Evolutionary conservation across 53 echinoderm and acorn worm genomes (phyloP).

Genomic region (Paelopatides confundens): DNA sequence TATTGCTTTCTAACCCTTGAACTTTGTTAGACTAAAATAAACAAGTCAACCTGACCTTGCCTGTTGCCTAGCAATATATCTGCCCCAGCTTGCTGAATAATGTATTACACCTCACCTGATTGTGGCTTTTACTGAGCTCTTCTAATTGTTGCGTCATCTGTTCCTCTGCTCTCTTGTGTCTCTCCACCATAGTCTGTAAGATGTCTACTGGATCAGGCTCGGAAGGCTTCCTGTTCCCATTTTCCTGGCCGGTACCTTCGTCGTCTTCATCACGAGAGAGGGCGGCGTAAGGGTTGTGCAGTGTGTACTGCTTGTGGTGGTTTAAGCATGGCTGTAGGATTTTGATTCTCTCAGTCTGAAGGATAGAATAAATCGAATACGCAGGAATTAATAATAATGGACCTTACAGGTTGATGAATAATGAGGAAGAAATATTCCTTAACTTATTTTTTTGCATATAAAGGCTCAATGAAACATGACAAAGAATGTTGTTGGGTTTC

Average conservation of each 20-base stretch:
- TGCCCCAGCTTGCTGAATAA: too few relatives aligned
- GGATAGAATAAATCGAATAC: neutral
- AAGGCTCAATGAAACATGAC: too few relatives aligned
- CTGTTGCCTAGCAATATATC: too few relatives aligned
- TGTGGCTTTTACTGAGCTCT: constrained; percentile 78
- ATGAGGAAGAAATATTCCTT: too few relatives aligned
- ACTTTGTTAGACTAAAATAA: too few relatives aligned
- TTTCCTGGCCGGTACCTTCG: constrained; percentile 64
- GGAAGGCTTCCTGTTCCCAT: constrained; percentile 60
- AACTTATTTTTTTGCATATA: too few relatives aligned
- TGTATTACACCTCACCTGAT: constrained; percentile 69
- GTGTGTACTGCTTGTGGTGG: constrained; percentile 80
- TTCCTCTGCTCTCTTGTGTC: constrained; percentile 87
- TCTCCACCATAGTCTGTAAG: constrained; percentile 81
- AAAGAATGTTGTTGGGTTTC: too few relatives aligned
- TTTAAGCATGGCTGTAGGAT: constrained; percentile 66
- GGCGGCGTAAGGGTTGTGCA: constrained; percentile 88
- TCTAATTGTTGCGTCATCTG: constrained; percentile 79
- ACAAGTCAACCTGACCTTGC: too few relatives aligned
- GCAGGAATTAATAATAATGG: too few relatives aligned
- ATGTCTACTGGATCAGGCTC: constrained; percentile 65
- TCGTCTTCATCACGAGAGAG: constrained; percentile 77
- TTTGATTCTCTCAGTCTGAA: constrained; percentile 79
- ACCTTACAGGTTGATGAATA: too few relatives aligned
- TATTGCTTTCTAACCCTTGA: too few relatives aligned